Evolutionary conservation across 2,888 invertebrate genomes (phyloP), one percentile per base, ranked within the genome.

Genomic region (Himalopsyche kuldschensis): DNA sequence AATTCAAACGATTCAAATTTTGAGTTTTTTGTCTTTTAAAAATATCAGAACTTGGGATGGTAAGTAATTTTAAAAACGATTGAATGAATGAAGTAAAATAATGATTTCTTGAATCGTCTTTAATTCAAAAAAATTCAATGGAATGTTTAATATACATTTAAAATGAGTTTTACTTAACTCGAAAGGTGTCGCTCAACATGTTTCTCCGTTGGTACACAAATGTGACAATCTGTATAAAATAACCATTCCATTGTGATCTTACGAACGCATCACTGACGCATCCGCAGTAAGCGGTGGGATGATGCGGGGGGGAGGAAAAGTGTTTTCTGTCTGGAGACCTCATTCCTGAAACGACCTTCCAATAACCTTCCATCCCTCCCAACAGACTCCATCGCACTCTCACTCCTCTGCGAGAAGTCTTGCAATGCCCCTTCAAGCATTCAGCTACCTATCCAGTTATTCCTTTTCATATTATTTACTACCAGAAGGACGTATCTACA

Each of bases 271-370:
- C 55, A n/a, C 55, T 24, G 1, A 30, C 31, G 78, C 81, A 82
- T 79, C 79, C 82, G 69, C 82, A 78, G 78, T 78, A 82, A n/a
- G 76, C 15, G 32, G 78, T 17, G n/a, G 24, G 24, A 55, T 20
- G 55, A 6, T 47, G 48, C 6, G 46, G 76, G 69, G 63, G 20
- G 27, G 47, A 30, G 46, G 47, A 35, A 47, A 79, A 79, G 79
- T 24, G 41, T 78, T 48, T 75, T 11, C 75, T 47, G 90, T 90
- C 90, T 89, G 90, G 88, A 55, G 89, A 88, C 89, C 89, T 89
- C 90, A 89, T 90, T 89, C 90, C 89, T 89, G 89, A 89, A 89
- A 47, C 48, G 85, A 85, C 86, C 84, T 85, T 85, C 82, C 85
- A 55, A 82, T 81, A 85, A 85, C 85, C 84, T 84, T 84, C 83